Evolutionary conservation across 2,888 invertebrate species (phyloP).

Genomic region (Leucophenga maculata): DNA sequence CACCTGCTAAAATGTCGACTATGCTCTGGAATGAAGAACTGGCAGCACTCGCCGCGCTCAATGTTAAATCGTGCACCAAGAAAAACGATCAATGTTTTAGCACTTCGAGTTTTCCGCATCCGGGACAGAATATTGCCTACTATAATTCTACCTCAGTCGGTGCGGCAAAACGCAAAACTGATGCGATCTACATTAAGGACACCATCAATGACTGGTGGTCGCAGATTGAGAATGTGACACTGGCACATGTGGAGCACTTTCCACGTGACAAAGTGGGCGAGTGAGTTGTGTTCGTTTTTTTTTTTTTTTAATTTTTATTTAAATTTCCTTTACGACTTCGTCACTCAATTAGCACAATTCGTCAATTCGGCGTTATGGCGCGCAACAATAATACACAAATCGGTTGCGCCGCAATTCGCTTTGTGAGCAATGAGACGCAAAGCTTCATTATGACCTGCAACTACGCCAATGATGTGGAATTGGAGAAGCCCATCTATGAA

Average conservation of each 20-base stretch:
- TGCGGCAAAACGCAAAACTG: conserved; percentile 1
- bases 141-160: conserved; percentile 13
- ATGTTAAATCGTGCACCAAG: conserved; percentile 45
- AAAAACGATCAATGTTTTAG: conserved; percentile 49
- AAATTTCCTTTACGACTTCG: background rate
- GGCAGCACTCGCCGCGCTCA: conserved; percentile 44
- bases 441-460: conserved; percentile 53
- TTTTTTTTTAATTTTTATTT: background rate
- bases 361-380: conserved; percentile 55
- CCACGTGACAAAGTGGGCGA: conserved; percentile 39
- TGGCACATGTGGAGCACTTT: conserved; percentile 34
- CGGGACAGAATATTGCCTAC: conserved; percentile 51
- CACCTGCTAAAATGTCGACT: conserved; percentile 52
- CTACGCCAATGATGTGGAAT: conserved; percentile 46
- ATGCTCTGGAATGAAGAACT: conserved; percentile 48
- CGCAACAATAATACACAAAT: conserved; percentile 51
- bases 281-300: background rate
- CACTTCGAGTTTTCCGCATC: conserved; percentile 43
- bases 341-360: conserved; percentile 19
- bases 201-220: conserved; percentile 51
- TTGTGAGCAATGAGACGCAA: conserved; percentile 17
- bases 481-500: conserved; percentile 43
- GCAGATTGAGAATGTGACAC: conserved; percentile 41
- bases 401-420: conserved; percentile 51
- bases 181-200: conserved; percentile 40